phyloP scores from a whole-genome alignment of 1,140 invertebrate genomes.

The Hylaeus volcanicus region DNA sequence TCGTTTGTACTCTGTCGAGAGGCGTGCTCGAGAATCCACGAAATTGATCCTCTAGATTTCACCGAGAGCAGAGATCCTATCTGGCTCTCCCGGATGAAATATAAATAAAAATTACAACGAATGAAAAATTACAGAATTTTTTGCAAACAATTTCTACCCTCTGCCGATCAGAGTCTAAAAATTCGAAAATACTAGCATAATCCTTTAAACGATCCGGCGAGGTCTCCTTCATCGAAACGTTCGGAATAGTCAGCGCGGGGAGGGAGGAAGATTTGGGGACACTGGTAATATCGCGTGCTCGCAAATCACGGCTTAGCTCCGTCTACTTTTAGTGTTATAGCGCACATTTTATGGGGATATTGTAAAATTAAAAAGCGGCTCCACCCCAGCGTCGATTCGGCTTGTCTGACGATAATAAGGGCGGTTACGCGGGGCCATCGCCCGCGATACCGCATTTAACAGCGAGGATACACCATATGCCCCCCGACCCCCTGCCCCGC shows the following conservation, averaged over 20 bases:
- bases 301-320: conserved; percentile 76
- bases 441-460: conserved; percentile 33
- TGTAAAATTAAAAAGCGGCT: conserved; percentile 80
- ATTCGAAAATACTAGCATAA: neutral
- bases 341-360: conserved; percentile 78
- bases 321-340: conserved; percentile 73
- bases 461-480: conserved; percentile 72
- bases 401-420: conserved; percentile 72
- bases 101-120: too few species aligned
- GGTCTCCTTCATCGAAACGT: conserved; percentile 5
- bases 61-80: too few species aligned
- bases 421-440: conserved; percentile 54
- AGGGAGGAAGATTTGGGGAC: neutral
- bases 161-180: too few species aligned
- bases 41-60: conserved; percentile 18
- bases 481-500: conserved; percentile 32
- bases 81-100: too few species aligned
- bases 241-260: neutral
- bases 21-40: conserved; percentile 20
- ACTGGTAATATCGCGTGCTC: conserved; percentile 70
- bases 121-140: too few species aligned
- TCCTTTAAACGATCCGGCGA: neutral
- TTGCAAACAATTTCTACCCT: too few species aligned
- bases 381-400: conserved; percentile 54
- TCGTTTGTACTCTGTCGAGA: conserved; percentile 42